Evolutionary conservation across 2,113 vertebrate species (phyloP).

Genomic region (Salminus brasiliensis): DNA sequence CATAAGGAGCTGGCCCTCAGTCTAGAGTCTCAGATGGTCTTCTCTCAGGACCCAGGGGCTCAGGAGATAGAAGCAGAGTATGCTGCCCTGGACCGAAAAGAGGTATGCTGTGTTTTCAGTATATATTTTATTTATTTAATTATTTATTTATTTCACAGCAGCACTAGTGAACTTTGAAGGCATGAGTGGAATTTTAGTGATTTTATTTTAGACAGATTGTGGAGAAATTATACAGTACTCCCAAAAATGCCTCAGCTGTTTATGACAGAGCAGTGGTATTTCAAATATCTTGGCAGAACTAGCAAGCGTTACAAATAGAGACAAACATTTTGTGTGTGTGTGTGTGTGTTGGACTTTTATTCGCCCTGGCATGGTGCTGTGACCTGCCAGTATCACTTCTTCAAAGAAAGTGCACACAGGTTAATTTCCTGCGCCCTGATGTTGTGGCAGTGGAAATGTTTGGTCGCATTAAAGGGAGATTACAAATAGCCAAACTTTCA

Average conservation of each 20-base stretch:
- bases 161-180: background rate
- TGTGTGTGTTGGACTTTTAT: background rate
- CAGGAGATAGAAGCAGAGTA: constrained; percentile 95
- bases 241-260: background rate
- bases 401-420: background rate
- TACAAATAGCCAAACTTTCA: background rate
- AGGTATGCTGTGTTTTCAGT: constrained; percentile 73
- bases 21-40: constrained; percentile 98
- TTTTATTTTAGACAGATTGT: background rate
- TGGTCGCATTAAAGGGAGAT: background rate
- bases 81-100: constrained; percentile 91
- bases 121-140: background rate
- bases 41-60: constrained; percentile 91
- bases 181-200: background rate
- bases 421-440: constrained; percentile 9
- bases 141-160: background rate
- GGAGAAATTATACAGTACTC: background rate
- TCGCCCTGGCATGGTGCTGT: background rate
- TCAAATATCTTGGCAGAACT: background rate
- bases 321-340: background rate
- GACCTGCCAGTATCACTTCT: background rate
- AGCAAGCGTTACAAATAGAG: background rate
- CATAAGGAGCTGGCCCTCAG: constrained; percentile 95
- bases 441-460: background rate
- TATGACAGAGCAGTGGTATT: background rate